Conservation (phyloP, 2,888 invertebrate species). For the Pterostichus niger region DNA sequence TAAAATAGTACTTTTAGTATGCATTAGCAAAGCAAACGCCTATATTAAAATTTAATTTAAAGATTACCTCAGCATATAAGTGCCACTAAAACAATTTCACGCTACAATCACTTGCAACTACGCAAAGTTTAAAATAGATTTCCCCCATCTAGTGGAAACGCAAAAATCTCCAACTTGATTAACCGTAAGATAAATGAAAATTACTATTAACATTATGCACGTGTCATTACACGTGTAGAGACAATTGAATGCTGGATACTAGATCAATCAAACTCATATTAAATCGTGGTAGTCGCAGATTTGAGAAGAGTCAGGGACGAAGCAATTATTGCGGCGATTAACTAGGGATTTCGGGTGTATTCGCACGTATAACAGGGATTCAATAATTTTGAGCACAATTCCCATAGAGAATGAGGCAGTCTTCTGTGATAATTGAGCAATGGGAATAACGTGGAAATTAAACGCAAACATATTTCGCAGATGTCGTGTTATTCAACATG, state of each 20-base stretch:
- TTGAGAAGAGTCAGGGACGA: neutral
- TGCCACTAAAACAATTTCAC: conserved; percentile 4
- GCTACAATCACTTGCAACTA: conserved; percentile 22
- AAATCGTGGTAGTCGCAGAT: neutral
- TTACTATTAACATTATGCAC: neutral
- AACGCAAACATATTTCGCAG: no score
- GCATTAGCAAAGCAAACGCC: neutral
- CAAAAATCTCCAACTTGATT: conserved; percentile 14
- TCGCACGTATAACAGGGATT: neutral
- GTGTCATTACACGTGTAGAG: neutral
- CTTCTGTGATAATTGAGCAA: no score
- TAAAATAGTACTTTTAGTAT: no score
- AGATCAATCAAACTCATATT: neutral
- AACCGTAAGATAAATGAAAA: neutral
- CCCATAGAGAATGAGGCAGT: neutral
- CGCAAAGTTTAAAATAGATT: conserved; percentile 22
- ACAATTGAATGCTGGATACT: neutral
- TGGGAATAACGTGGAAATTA: no score
- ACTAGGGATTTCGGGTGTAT: neutral
- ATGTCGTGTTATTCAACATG: no score
- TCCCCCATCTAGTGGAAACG: neutral
- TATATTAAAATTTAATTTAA: conserved; percentile 36
- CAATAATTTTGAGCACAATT: neutral
- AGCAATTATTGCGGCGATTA: neutral
- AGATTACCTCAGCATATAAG: conserved; percentile 11